Base-by-base conservation (phyloP, 2,888 invertebrate genomes). In the Malthinus flaveolus region DNA sequence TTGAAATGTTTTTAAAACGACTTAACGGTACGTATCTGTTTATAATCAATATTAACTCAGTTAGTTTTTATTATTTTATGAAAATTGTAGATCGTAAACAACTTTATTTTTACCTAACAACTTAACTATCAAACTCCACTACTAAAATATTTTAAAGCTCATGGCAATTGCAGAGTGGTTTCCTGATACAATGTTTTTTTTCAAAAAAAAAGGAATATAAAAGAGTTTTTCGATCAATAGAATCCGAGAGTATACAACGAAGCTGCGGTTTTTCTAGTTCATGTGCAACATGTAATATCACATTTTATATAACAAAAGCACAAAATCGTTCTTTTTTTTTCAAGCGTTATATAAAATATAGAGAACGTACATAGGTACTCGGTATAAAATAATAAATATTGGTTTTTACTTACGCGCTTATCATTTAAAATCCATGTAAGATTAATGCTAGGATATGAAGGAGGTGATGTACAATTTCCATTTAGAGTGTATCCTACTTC, bases 391-490 rank as follows among this genome's bases (percentile, higher is more conserved):
- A 23, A 23, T 23, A 23, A 23, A 23, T 23, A 23, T 23, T 23
- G 23, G 11, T 13, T 35, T 46, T 37, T 48, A 65, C 72, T 71
- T 69, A 81, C 87, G 83, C 79, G 85, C 73, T 78, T 81, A 55
- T 86, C 87, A 72, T 89, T 89, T 50, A 89, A 81, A 64, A 84
- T 84, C 81, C 88, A 89, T 47, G 88, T 89, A 69, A 89, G 81
- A 75, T 89, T 89, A 45, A 85, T 85, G 9, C 87, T 81, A 13
- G 89, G 89, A 76, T 84, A 84, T 47, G 87, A 84, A 11, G 84
- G 82, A 8, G 88, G 87, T 23, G 87, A 83, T 5, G 86, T 86
- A 71, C 89, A 89, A 61, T 87, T 88, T 45, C 85, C 88, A 57
- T 84, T 82, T 62, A 89, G 79, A 11, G 82, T 85, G 59, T 88